These are phyloP conservation scores for Eristalinus sepulchralis DNA, from an alignment of 2,888 invertebrate species.

Conservation along the genomic window DNA sequence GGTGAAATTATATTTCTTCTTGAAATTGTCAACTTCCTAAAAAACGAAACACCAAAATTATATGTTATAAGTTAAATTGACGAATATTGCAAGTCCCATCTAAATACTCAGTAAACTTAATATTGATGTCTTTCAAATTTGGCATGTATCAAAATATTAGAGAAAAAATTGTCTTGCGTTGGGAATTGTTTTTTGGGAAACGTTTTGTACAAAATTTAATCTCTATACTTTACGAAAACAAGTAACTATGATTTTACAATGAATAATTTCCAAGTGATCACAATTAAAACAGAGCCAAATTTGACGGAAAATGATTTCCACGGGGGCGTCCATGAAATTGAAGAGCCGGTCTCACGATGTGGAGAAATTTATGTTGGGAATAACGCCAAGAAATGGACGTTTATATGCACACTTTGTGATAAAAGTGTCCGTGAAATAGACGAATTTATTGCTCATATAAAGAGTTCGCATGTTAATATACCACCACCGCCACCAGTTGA, in stretches of 20 bases:
- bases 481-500: conserved; percentile 55
- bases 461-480: conserved; percentile 72
- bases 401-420: conserved; percentile 74
- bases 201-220: conserved; percentile 16
- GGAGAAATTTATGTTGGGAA: conserved; percentile 75
- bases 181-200: conserved; percentile 26
- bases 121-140: conserved; percentile 31
- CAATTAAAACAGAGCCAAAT: conserved; percentile 52
- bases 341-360: conserved; percentile 71
- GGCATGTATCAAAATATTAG: conserved; percentile 62
- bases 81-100: conserved; percentile 6
- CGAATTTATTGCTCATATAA: conserved; percentile 74
- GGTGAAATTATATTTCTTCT: too few relatives aligned
- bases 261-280: conserved; percentile 38
- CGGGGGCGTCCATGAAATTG: conserved; percentile 34
- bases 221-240: not conserved
- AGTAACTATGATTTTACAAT: conserved; percentile 28
- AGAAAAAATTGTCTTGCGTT: conserved; percentile 16
- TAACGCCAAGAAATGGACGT: conserved; percentile 75
- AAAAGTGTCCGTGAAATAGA: conserved; percentile 74
- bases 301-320: conserved; percentile 1
- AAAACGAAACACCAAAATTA: too few relatives aligned
- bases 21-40: too few relatives aligned
- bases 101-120: conserved; percentile 7
- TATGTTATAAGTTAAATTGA: too few relatives aligned